Conservation (phyloP, 2,888 invertebrate species). For the Cephonodes hylas region DNA sequence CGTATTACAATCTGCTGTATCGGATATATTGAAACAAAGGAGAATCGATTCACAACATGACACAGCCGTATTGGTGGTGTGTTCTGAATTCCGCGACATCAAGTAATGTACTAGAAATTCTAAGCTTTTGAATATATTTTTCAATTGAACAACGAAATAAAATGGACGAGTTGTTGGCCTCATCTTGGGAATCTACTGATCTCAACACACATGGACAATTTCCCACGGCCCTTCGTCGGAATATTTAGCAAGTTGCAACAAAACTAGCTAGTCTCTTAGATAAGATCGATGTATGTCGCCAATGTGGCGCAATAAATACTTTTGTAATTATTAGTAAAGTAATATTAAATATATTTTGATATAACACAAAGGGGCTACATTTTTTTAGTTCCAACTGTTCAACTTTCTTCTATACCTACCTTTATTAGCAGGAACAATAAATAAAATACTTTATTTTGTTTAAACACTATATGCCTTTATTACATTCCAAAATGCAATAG, state of each 20-base stretch:
- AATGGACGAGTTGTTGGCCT: conserved; percentile 20
- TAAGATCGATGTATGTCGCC: conserved; percentile 14
- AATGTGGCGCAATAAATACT: background rate
- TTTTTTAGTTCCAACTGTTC: no score
- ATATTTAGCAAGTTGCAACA: conserved; percentile 29
- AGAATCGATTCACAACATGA: conserved; percentile 31
- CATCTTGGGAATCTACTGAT: conserved; percentile 27
- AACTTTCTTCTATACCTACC: no score
- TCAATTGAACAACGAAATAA: conserved; percentile 27
- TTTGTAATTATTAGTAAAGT: conserved; percentile 11
- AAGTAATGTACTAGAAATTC: conserved; percentile 30
- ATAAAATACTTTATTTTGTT: no score
- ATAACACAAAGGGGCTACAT: no score
- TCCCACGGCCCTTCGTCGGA: conserved; percentile 37
- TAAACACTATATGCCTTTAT: no score
- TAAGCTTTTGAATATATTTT: conserved; percentile 34
- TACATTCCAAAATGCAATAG: no score
- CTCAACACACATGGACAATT: conserved; percentile 38
- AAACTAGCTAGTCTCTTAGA: background rate
- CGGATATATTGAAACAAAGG: conserved; percentile 28
- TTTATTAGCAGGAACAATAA: no score
- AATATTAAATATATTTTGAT: background rate
- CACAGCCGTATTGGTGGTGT: conserved; percentile 29
- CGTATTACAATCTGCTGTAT: conserved; percentile 17
- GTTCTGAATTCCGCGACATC: conserved; percentile 25